Conservation (phyloP, 2,113 vertebrate species). For the Dasypus novemcinctus region DNA sequence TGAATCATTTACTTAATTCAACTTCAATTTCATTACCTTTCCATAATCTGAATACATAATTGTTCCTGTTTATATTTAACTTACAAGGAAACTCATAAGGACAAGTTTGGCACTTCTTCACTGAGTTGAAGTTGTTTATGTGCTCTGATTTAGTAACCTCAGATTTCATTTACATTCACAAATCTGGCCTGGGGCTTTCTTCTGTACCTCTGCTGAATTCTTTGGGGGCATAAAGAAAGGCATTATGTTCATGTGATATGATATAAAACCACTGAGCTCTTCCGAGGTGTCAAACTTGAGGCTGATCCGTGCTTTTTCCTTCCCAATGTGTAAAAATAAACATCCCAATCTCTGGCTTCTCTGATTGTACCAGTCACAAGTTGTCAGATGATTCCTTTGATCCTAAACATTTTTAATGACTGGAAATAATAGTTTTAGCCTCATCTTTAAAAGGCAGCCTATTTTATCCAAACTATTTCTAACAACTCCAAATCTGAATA, state of each 20-base stretch:
- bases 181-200: not conserved
- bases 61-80: conserved; percentile 61
- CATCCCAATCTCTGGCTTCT: conserved; percentile 47
- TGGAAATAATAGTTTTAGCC: conserved; percentile 54
- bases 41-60: conserved; percentile 45
- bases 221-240: conserved; percentile 20
- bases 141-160: conserved; percentile 38
- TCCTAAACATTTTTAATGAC: conserved; percentile 62
- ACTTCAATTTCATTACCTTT: conserved; percentile 61
- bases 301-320: conserved; percentile 31
- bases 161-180: conserved; percentile 1
- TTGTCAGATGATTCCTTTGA: conserved; percentile 66
- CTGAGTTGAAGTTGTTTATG: conserved; percentile 56
- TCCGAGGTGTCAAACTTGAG: conserved; percentile 50
- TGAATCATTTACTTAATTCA: conserved; percentile 58
- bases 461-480: conserved; percentile 44
- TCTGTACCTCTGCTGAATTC: not conserved
- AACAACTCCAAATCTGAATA: conserved; percentile 37
- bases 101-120: conserved; percentile 54
- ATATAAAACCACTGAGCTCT: conserved; percentile 59
- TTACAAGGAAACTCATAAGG: conserved; percentile 47
- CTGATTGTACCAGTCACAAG: conserved; percentile 64
- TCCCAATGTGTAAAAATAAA: conserved; percentile 70
- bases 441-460: conserved; percentile 49
- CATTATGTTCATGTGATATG: conserved; percentile 44